Base-by-base conservation (phyloP, 2,797 vertebrate genomes). In the Eospalax fontanierii region DNA sequence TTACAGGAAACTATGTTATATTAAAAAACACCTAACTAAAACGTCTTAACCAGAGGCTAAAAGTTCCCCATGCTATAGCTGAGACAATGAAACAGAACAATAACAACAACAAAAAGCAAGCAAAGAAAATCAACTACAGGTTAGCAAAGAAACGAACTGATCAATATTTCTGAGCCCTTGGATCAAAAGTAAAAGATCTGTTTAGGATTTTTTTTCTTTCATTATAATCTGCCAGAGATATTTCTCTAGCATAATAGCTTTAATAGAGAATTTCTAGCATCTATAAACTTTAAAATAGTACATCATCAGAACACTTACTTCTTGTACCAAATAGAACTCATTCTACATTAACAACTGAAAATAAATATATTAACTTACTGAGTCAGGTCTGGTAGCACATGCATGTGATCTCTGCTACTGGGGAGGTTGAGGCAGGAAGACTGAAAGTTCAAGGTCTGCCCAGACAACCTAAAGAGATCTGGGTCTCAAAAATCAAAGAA, bases 181-280 rank as follows among this genome's bases (percentile, higher is more conserved):
- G 35, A 89, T 92, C 90, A 87, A 28, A 94, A 61, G 24, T 38
- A 88, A 84, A 11, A 76, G 6, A 65, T 86, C n/a, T 46, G 18
- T 82, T 76, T 73, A 28, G 38, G 26, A 63, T 19, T 71, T 26
- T 54, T 86, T 59, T 88, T 90, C 21, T 95, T 90, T 93, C 40
- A 93, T 33, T 94, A 18, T 75, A 91, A 87, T 3, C n/a, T 85
- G 54, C 46, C 57, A 96, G 33, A 94, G 65, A 85, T 71, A 30
- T 68, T 95, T 90, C 70, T 74, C 57, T 21, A 80, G 78, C 26
- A 83, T n/a, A 94, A 81, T 30, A n/a, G 4, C n/a, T 89, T 89
- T 91, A 81, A 88, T 81, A 91, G 19, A 75, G 68, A 59, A 94
- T 68, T 96, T 88, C 46, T 89, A 94, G 30, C 7, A 91, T 46